Base-by-base conservation (phyloP, 1,140 invertebrate species). In the Paracyclopina nana region DNA sequence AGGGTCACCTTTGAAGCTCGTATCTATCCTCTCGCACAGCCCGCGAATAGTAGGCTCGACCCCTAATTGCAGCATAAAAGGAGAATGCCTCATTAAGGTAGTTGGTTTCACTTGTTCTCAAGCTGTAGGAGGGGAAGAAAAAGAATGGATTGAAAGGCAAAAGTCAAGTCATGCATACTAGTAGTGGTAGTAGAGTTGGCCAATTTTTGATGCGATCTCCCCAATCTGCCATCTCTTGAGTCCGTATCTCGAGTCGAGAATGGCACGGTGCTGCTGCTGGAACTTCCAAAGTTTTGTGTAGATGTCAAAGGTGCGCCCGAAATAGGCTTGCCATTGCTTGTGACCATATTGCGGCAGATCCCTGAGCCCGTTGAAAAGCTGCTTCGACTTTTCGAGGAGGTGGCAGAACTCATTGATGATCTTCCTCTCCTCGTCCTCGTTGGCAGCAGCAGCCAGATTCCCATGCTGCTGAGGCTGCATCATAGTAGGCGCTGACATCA, bases 221-320 rank as follows among this genome's bases (percentile, higher is more conserved):
- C 91, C 91, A 59, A 97, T 96, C 69, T 97, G 91, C 90, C 90
- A 97, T 56, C 91, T 68, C 60, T 96, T 96, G 55, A 97, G 67
- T 16, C 85, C 85, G 68, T 95, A 96, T 67, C 92, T 92, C 55
- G 12, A 16, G 22, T 55, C 52, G 24, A 41, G 31, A 14, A 55
- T 40, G 65, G 73, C 78, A 66, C 90, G 76, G 68, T 96, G 86
- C 65, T 94, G 85, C 64, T 95, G 90, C 65, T 97, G 91, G 67
- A 90, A 97, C 65, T 94, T 95, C 91, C 91, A 97, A 40, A 97
- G 71, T 68, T 91, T 92, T 26, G 90, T 94, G 69, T 95, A 97
- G 46, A 95, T 84, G 72, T 97, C 90, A 69, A 97, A 96, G 44
- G 90, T 94, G 53, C 86, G 73, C 6, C 85, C 86, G 70, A 96